Conservation (phyloP, 1,140 invertebrate genomes). For the Pogonomyrmex californicus region DNA sequence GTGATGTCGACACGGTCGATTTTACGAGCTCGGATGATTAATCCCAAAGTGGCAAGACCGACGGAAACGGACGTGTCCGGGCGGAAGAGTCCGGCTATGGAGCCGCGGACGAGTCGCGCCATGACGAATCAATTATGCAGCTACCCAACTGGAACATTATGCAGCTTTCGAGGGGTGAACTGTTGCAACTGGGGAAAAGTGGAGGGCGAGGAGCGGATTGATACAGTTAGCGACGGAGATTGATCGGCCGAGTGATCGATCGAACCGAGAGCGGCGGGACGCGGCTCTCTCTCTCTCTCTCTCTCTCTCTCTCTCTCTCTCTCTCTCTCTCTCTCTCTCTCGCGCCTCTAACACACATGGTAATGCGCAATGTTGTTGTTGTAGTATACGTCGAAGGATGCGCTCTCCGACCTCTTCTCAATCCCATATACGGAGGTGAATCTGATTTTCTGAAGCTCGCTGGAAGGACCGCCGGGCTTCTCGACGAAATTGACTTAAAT, state of each 20-base stretch:
- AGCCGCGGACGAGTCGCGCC: slow-evolving; percentile 12
- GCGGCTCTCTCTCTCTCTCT: slow-evolving; percentile 2
- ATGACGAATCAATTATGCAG: slow-evolving; percentile 68
- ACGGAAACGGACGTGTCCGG: slow-evolving; percentile 36
- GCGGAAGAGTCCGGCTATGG: slow-evolving; percentile 19
- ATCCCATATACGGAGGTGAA: not conserved
- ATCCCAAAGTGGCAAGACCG: slow-evolving; percentile 56
- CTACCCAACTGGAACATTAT: slow-evolving; percentile 57
- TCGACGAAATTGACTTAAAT: slow-evolving; percentile 15
- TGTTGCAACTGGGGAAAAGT: slow-evolving; percentile 50
- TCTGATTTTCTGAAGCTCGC: not conserved
- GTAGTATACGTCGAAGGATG: slow-evolving; percentile 38
- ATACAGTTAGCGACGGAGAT: slow-evolving; percentile 53
- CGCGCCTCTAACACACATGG: not conserved
- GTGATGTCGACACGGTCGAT: slow-evolving; percentile 46
- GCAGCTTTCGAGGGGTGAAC: slow-evolving; percentile 39
- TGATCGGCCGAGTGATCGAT: slow-evolving; percentile 62
- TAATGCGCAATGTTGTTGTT: no score
- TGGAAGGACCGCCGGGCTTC: not conserved
- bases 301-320: slow-evolving; percentile 24
- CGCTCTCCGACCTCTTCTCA: slow-evolving; percentile 27
- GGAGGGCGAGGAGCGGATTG: slow-evolving; percentile 52
- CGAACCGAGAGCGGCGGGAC: slow-evolving; percentile 26
- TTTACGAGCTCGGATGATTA: slow-evolving; percentile 58
- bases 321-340: slow-evolving; percentile 16